phyloP scores from a whole-genome alignment of 2,888 invertebrate genomes.

The Thysanoteuthis rhombus region DNA sequence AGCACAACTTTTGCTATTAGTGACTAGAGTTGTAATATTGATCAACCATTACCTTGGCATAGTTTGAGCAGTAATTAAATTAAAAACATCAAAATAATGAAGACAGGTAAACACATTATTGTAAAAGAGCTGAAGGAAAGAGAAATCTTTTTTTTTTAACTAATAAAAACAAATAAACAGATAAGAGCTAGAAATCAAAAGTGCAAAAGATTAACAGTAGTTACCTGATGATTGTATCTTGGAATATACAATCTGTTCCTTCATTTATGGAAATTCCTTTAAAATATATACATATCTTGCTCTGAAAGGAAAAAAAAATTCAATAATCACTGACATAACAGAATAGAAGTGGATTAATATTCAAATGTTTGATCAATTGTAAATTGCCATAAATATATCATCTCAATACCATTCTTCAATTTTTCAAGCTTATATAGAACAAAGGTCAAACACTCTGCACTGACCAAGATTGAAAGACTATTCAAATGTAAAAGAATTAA shows the following conservation, averaged over 20 bases:
- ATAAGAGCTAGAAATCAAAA: not conserved
- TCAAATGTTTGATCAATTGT: not conserved
- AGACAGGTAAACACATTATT: not conserved
- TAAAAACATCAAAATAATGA: too few species aligned
- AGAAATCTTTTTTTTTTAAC: not conserved
- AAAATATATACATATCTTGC: constrained; percentile 28
- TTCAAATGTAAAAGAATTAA: too few species aligned
- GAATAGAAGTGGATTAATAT: not conserved
- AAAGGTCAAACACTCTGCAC: not conserved
- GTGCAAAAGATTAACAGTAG: not conserved
- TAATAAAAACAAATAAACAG: not conserved
- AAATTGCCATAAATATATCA: not conserved
- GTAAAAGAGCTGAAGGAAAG: not conserved
- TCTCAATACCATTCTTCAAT: too few species aligned
- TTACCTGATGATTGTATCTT: not conserved
- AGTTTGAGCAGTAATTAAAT: too few species aligned
- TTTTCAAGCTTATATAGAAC: not conserved
- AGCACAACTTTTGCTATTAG: too few species aligned
- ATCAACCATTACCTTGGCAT: too few species aligned
- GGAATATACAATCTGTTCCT: not conserved
- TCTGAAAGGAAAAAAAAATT: not conserved
- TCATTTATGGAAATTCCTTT: constrained; percentile 14
- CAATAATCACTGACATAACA: not conserved
- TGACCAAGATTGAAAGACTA: too few species aligned
- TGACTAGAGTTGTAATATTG: too few species aligned